Evolutionary conservation across 1,140 invertebrate genomes (phyloP).

Genomic region (Lasioglossum baleicum): DNA sequence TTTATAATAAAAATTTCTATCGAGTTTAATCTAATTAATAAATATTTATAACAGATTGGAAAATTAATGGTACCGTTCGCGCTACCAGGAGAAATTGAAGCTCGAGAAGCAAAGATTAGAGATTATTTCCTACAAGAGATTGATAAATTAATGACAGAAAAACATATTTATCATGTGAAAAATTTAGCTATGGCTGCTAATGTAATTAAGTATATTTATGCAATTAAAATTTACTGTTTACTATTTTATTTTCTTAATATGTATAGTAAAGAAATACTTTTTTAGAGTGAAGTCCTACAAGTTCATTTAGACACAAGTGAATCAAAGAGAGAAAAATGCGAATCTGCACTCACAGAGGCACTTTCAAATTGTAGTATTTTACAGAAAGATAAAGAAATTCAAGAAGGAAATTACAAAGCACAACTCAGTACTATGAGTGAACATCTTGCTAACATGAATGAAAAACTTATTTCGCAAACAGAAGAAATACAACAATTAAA

Average conservation of each 20-base stretch:
- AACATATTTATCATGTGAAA: constrained; percentile 79
- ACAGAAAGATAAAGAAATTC: constrained; percentile 80
- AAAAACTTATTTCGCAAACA: constrained; percentile 89
- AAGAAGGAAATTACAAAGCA: constrained; percentile 88
- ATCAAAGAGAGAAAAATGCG: constrained; percentile 75
- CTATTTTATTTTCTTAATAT: constrained; percentile 4
- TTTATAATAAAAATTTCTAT: not conserved
- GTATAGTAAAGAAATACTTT: no score
- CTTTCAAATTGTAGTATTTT: constrained; percentile 77
- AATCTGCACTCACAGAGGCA: constrained; percentile 79
- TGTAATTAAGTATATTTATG: constrained; percentile 71
- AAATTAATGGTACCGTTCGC: constrained; percentile 74
- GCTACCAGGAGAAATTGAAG: constrained; percentile 77
- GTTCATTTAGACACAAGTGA: constrained; percentile 76
- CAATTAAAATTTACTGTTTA: no score
- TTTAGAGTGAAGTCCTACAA: constrained; percentile 76
- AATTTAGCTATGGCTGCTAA: constrained; percentile 82
- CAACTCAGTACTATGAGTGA: constrained; percentile 95
- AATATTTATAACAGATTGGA: constrained; percentile 72
- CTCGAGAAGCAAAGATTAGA: constrained; percentile 79
- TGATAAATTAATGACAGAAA: constrained; percentile 81
- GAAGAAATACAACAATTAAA: constrained; percentile 86
- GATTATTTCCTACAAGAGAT: constrained; percentile 82
- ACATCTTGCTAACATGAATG: constrained; percentile 94
- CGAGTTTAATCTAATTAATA: constrained; percentile 23